A percentile compares a stretch with the other conserved stretches of the same genome.
Conservation (phyloP, 2,113 vertebrate species). For the Caloenas nicobarica region DNA sequence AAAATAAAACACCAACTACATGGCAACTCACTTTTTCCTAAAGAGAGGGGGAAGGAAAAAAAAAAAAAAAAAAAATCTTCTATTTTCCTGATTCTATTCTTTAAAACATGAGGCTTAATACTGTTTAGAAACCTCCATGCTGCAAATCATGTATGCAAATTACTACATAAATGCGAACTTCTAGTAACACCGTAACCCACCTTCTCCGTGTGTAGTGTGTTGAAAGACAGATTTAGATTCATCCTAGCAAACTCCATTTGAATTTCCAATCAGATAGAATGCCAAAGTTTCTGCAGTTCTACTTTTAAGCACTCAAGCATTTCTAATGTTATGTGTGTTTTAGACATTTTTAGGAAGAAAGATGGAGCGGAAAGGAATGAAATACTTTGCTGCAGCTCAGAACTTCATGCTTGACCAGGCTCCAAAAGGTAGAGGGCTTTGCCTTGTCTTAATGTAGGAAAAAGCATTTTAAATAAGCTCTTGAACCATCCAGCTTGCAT, state of each 20-base stretch:
- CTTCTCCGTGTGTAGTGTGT: not conserved
- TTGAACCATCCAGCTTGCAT: not conserved
- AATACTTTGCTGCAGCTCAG: not conserved
- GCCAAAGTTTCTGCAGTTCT: not conserved
- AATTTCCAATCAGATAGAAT: not conserved
- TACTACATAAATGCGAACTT: not conserved
- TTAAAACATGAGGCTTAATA: not conserved
- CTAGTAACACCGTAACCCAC: not conserved
- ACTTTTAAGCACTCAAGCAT: not conserved
- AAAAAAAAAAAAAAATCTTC: not conserved
- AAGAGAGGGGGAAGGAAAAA: not conserved
- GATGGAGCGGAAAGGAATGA: not conserved
- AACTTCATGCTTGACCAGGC: not conserved
- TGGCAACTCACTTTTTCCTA: not conserved
- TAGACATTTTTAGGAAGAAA: not conserved
- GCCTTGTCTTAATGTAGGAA: not conserved
- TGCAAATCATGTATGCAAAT: not conserved
- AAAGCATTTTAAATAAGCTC: not conserved
- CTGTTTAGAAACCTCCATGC: not conserved
- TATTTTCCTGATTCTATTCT: accelerated
- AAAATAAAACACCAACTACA: not conserved
- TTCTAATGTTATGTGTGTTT: not conserved
- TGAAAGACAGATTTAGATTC: not conserved
- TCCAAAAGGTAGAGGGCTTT: not conserved
- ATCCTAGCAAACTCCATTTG: not conserved